A percentile compares a stretch with the other conserved stretches of the same genome.
phyloP scores from a whole-genome alignment of 2,113 vertebrate species.

The Steatornis caripensis region DNA sequence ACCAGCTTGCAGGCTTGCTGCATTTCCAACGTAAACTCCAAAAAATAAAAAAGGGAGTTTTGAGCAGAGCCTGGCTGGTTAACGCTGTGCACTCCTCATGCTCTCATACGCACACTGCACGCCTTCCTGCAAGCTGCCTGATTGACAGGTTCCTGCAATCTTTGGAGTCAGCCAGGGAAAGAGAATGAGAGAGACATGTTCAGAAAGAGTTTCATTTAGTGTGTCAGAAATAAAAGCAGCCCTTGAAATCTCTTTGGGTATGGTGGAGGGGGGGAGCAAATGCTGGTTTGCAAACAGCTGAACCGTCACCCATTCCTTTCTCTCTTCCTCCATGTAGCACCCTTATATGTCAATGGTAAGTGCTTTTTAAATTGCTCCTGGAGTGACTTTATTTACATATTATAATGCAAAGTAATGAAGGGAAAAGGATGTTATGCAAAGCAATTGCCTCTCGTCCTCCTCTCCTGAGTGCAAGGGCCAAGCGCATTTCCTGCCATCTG shows the following conservation, averaged over 20 bases:
- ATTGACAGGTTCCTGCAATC: neutral
- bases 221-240: constrained; percentile 28
- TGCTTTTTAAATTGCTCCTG: constrained; percentile 27
- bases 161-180: constrained; percentile 3
- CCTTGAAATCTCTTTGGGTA: constrained; percentile 3
- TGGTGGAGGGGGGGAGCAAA: neutral
- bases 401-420: constrained; percentile 60
- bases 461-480: constrained; percentile 58
- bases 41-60: neutral
- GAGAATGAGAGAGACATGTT: neutral
- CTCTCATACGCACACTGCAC: neutral
- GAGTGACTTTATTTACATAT: constrained; percentile 61
- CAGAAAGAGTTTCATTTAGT: neutral
- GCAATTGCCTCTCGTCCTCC: constrained; percentile 26
- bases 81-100: accelerated
- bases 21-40: neutral
- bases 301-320: constrained; percentile 2
- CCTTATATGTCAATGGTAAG: constrained; percentile 40
- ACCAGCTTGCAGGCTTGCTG: neutral
- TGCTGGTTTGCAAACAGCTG: neutral
- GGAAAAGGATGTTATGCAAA: constrained; percentile 41
- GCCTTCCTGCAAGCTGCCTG: neutral
- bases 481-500: constrained; percentile 67
- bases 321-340: neutral
- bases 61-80: neutral